These are phyloP conservation scores for Delia radicum DNA, from an alignment of 1,140 invertebrate species.

Conservation along the genomic window DNA sequence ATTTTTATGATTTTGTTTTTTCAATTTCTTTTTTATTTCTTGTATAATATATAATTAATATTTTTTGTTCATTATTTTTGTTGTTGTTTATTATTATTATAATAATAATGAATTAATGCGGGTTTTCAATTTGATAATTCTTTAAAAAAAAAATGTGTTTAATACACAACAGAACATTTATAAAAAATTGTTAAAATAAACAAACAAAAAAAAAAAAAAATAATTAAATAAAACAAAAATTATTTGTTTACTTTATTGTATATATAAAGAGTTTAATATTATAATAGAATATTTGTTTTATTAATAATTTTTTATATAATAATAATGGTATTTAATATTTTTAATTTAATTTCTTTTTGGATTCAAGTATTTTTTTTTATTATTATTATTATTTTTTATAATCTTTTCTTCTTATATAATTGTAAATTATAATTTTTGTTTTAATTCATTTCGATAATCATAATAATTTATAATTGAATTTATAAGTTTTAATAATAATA, in stretches of 20 bases:
- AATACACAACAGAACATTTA: too few relatives aligned
- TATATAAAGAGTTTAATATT: not conserved
- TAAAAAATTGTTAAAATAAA: too few relatives aligned
- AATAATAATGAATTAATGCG: constrained; percentile 12
- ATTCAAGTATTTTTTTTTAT: not conserved
- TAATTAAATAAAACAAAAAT: too few relatives aligned
- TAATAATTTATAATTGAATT: constrained; percentile 15
- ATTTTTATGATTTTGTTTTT: constrained; percentile 29
- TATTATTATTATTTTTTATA: not conserved
- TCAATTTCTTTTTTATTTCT: constrained; percentile 28
- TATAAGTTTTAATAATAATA: constrained; percentile 47
- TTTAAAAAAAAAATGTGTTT: not conserved
- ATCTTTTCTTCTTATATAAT: constrained; percentile 3
- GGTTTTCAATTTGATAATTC: not conserved
- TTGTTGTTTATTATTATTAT: not conserved
- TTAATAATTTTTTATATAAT: not conserved
- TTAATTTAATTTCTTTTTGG: not conserved
- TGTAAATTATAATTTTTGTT: not conserved
- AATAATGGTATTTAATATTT: not conserved
- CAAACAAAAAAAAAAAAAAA: too few relatives aligned
- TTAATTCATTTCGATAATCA: not conserved
- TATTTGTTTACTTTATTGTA: not conserved
- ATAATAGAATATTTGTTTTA: not conserved
- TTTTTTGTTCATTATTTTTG: constrained; percentile 19
- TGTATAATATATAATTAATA: constrained; percentile 24